phyloP scores from a whole-genome alignment of 1,140 invertebrate species.

The Orchesella cincta region DNA sequence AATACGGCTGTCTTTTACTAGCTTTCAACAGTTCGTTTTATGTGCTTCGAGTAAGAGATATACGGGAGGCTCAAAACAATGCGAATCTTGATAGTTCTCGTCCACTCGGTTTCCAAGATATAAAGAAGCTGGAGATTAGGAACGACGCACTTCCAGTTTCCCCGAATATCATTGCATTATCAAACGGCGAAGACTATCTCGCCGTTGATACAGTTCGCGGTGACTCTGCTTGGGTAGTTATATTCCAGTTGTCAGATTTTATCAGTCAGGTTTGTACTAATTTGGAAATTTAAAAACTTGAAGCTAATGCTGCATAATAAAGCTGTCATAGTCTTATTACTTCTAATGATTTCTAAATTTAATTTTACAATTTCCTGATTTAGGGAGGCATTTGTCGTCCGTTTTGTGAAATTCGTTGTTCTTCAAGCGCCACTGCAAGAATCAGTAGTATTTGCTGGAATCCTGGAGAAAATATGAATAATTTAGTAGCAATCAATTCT shows the following conservation, averaged over 20 bases:
- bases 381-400: slow-evolving; percentile 23
- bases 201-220: slow-evolving; percentile 28
- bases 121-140: slow-evolving; percentile 11
- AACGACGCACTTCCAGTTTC: slow-evolving; percentile 3
- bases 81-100: not conserved
- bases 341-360: not conserved
- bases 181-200: slow-evolving; percentile 36
- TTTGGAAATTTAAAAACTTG: not conserved
- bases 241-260: slow-evolving; percentile 33
- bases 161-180: slow-evolving; percentile 20
- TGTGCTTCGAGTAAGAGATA: slow-evolving; percentile 3
- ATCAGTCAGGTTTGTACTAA: slow-evolving; percentile 27
- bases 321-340: not conserved
- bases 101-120: not conserved
- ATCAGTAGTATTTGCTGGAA: slow-evolving; percentile 32
- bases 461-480: slow-evolving; percentile 35
- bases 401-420: slow-evolving; percentile 35
- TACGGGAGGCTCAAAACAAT: not conserved
- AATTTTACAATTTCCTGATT: not conserved
- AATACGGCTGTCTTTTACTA: not conserved
- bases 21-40: not conserved
- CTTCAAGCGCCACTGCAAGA: slow-evolving; percentile 4
- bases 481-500: slow-evolving; percentile 25
- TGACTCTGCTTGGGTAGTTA: slow-evolving; percentile 23
- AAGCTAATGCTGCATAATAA: not conserved